Evolutionary conservation across 2,888 invertebrate genomes (phyloP).

Genomic region (Aleiodes alternator): DNA sequence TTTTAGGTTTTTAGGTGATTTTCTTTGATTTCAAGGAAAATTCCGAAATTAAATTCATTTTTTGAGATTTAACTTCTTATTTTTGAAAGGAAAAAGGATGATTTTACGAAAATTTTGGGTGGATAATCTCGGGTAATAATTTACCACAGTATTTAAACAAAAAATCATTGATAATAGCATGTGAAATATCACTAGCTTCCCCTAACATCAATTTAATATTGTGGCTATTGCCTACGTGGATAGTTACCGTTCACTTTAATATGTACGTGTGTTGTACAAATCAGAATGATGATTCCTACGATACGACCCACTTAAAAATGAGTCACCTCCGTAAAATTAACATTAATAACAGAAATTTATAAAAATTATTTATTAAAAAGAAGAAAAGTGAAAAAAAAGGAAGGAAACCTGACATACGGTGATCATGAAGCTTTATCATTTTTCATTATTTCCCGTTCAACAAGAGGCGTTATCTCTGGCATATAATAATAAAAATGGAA

Average conservation of each 20-base stretch:
- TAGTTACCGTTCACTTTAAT: slow-evolving; percentile 21
- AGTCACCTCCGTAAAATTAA: slow-evolving; percentile 44
- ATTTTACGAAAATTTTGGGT: too few species aligned
- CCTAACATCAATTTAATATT: slow-evolving; percentile 16
- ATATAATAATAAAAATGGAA: too few species aligned
- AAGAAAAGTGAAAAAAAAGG: slow-evolving; percentile 19
- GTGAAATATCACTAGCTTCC: not conserved
- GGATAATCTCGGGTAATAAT: too few species aligned
- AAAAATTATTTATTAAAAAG: slow-evolving; percentile 14
- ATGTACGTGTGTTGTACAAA: slow-evolving; percentile 35
- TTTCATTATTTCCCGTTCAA: too few species aligned
- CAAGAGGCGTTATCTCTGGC: too few species aligned
- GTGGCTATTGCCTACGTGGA: slow-evolving; percentile 1
- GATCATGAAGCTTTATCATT: too few species aligned
- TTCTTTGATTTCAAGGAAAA: too few species aligned
- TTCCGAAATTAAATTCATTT: too few species aligned
- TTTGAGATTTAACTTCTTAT: too few species aligned
- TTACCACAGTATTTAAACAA: not conserved
- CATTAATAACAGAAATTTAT: slow-evolving; percentile 12
- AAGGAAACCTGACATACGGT: not conserved
- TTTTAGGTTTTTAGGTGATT: too few species aligned
- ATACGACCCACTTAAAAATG: slow-evolving; percentile 52
- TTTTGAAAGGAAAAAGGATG: too few species aligned
- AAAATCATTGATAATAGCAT: slow-evolving; percentile 15
- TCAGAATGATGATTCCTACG: slow-evolving; percentile 47